Base-by-base conservation (phyloP, 1,140 invertebrate species). In the Drosophila nannoptera region DNA sequence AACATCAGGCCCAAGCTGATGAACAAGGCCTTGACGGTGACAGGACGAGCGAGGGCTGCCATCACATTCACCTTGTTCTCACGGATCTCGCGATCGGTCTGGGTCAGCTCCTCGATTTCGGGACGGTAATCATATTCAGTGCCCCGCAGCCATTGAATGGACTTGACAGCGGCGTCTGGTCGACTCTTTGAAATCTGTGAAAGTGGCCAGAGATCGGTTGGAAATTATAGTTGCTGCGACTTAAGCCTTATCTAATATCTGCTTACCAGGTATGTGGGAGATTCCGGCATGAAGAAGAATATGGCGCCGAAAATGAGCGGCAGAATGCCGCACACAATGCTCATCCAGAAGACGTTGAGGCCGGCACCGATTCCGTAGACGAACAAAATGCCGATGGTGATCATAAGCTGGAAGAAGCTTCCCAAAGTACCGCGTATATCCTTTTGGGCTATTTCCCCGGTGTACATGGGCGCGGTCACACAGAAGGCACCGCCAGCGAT, bases 241-340 rank as follows among this genome's bases (percentile, higher is more conserved):
- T 22, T 22, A 22, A 22, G 22, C 22, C 22, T 22, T 1, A 14
- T 42, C 6, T n/a, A 7, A 22, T 16, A 45, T 45, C 16, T 31
- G 71, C 83, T 88, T 72, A 90, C 80, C 65, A 92, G 89, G 60
- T 89, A 93, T 36, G 90, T 91, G 0, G 94, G 95, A 31, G 94
- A 93, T 90, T 97, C 95, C 0, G 95, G 95, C 92, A 96, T 94
- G 68, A 95, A 94, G 62, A 94, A 90, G 89, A 96, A 94, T 5
- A 93, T 88, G 0, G 90, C 59, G 4, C 92, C 92, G 68, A 94
- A 94, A 2, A 96, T 65, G 2, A 95, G 74, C 0, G 95, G 94
- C 6, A 95, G 89, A 0, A 92, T 33, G 0, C 91, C 92, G 43
- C 94, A 95, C 32, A 95, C 89, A 0, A 94, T 77, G 16, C 94